Percentiles rank a stretch among this genome's conserved stretches.
Evolutionary conservation across 2,113 vertebrate genomes (phyloP).

Genomic region (Channa argus): DNA sequence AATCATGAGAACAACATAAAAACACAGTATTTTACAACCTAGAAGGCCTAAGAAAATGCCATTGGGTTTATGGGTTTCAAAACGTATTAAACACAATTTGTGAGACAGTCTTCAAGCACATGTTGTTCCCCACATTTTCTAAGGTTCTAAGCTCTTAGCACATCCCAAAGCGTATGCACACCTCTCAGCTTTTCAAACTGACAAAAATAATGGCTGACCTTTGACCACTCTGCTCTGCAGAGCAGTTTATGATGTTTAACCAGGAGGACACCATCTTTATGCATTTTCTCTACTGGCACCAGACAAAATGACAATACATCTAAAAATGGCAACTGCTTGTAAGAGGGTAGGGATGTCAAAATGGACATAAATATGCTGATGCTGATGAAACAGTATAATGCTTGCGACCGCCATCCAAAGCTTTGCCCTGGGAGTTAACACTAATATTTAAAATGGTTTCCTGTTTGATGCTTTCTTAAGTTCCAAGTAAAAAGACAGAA

Average conservation of each 20-base stretch:
- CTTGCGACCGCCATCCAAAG: too few relatives aligned
- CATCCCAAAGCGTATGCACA: constrained; percentile 42
- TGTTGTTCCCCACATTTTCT: not conserved
- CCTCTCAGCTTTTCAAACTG: constrained; percentile 8
- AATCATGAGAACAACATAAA: not conserved
- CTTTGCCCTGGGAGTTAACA: too few relatives aligned
- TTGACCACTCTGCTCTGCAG: constrained; percentile 36
- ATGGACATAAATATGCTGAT: not conserved
- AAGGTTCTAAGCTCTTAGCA: not conserved
- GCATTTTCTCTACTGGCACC: constrained; percentile 6
- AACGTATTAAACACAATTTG: not conserved
- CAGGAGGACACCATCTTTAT: constrained; percentile 12
- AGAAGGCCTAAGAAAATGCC: too few relatives aligned
- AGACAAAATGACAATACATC: not conserved
- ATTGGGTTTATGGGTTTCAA: not conserved
- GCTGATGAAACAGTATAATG: not conserved
- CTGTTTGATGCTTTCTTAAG: too few relatives aligned
- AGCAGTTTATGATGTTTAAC: constrained; percentile 53
- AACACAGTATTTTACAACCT: not conserved
- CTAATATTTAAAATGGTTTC: too few relatives aligned
- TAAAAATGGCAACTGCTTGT: not conserved
- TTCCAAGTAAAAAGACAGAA: too few relatives aligned
- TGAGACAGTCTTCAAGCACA: not conserved
- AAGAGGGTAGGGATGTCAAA: not conserved
- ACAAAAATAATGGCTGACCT: constrained; percentile 46